Conservation (phyloP, 2,888 invertebrate species). For the Endomychus coccineus region DNA sequence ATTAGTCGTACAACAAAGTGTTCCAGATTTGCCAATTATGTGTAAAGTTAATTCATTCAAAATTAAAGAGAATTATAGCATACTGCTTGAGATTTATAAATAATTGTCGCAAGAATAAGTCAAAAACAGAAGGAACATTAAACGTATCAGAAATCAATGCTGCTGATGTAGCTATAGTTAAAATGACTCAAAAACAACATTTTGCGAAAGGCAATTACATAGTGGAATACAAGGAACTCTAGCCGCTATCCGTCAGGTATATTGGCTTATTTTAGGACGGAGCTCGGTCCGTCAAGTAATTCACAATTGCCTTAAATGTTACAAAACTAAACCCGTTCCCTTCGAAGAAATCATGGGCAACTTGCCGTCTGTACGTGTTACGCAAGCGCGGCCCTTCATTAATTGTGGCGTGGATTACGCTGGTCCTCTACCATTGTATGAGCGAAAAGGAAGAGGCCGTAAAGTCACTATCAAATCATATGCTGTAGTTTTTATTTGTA, state of each 20-base stretch:
- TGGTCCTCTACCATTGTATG: no score
- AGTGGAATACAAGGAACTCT: conserved; percentile 10
- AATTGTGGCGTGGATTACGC: no score
- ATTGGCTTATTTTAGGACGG: conserved; percentile 8
- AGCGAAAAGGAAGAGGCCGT: no score
- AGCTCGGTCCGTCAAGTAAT: conserved; percentile 4
- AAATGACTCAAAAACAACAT: background rate
- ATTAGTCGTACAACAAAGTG: background rate
- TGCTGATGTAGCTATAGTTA: conserved; percentile 1
- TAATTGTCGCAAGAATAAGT: conserved; percentile 4
- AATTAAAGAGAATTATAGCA: conserved; percentile 7
- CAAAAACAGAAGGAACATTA: conserved; percentile 5
- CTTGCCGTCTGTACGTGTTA: no score
- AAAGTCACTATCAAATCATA: no score
- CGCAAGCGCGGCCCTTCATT: no score
- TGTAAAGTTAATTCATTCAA: conserved; percentile 2
- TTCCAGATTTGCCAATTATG: background rate
- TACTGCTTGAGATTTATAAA: conserved; percentile 11
- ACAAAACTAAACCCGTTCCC: conserved; percentile 9
- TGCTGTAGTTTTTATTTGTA: no score
- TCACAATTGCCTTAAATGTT: conserved; percentile 17
- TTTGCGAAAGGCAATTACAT: conserved; percentile 1
- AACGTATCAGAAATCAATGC: conserved; percentile 3
- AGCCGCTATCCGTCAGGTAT: conserved; percentile 11
- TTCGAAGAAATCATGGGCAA: no score